Conservation (phyloP, 2,797 vertebrate genomes). For the Steatocranus sp. region DNA sequence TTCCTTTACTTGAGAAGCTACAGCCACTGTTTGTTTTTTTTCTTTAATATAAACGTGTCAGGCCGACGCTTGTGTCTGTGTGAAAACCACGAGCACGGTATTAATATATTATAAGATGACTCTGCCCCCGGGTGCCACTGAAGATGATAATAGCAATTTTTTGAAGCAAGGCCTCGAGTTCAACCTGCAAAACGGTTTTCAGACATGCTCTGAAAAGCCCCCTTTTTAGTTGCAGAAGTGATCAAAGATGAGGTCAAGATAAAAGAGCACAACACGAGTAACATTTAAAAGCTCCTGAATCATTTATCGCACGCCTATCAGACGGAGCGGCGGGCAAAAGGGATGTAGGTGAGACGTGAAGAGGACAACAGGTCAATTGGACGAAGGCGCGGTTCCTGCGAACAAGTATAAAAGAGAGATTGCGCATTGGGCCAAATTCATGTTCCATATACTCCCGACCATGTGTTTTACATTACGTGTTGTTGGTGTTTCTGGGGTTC, state of each 20-base stretch:
- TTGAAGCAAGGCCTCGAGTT: constrained; percentile 1
- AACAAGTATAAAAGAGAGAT: constrained; percentile 8
- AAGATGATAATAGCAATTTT: constrained; percentile 3
- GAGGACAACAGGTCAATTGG: constrained; percentile 9
- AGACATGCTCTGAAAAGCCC: neutral
- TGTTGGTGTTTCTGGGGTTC: constrained; percentile 19
- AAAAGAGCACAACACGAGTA: constrained; percentile 24
- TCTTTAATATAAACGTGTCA: neutral
- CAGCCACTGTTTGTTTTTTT: neutral
- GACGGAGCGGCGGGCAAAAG: neutral
- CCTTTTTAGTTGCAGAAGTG: neutral
- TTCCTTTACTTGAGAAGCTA: neutral
- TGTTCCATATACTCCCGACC: constrained; percentile 15
- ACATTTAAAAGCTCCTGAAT: constrained; percentile 40
- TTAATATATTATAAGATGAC: neutral
- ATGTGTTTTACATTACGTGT: constrained; percentile 53
- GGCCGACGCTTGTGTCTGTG: neutral
- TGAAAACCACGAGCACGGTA: neutral
- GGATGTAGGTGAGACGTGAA: neutral
- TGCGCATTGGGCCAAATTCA: neutral
- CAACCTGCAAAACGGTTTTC: constrained; percentile 14
- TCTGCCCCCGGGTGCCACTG: neutral
- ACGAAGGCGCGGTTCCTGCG: neutral
- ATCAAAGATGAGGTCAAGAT: constrained; percentile 55
- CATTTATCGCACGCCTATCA: constrained; percentile 21